Conservation (phyloP, 2,113 vertebrate genomes). For the Agapornis roseicollis region DNA sequence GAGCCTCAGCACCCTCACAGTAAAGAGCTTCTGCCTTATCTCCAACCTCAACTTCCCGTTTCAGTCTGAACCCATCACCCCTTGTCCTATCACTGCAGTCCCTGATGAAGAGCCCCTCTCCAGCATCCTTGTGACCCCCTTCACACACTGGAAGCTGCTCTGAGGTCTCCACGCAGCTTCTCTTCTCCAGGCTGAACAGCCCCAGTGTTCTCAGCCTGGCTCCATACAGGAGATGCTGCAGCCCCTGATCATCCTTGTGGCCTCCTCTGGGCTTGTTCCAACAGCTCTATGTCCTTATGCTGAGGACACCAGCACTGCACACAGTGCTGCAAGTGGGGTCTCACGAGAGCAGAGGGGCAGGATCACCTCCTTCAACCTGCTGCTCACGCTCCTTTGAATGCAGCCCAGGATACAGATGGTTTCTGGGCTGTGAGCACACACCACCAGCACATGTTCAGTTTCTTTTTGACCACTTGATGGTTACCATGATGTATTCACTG, state of each 20-base stretch:
- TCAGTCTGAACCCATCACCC: neutral
- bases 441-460: neutral
- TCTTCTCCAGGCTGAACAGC: neutral
- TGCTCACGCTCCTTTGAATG: neutral
- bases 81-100: neutral
- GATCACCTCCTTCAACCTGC: neutral
- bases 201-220: too few relatives aligned
- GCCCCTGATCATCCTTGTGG: neutral
- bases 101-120: neutral
- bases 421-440: neutral
- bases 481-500: neutral
- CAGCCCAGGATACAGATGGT: neutral
- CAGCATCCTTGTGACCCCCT: neutral
- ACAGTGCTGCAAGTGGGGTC: neutral
- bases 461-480: neutral
- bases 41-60: neutral
- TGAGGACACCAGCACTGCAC: neutral
- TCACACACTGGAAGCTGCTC: neutral
- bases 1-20: fast-evolving
- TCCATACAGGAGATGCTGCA: neutral
- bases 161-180: neutral
- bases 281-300: neutral
- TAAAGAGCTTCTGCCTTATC: neutral
- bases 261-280: neutral
- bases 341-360: neutral